A percentile compares a stretch with the other conserved stretches of the same genome.
Evolutionary conservation across 2,888 invertebrate genomes (phyloP).

Genomic region (Cacoxenus indagator): DNA sequence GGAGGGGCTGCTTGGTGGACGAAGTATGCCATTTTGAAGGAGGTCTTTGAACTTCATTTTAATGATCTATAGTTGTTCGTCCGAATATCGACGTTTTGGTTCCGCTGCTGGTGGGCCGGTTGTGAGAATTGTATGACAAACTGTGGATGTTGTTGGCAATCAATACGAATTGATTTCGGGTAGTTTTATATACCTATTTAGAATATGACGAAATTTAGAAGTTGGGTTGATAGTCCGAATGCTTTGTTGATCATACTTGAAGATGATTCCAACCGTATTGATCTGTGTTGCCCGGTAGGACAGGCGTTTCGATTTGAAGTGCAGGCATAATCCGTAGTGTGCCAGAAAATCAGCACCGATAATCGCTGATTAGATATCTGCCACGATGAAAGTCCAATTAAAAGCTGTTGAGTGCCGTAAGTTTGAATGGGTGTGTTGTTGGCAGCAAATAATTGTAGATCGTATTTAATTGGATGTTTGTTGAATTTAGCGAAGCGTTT

Average conservation of each 20-base stretch:
- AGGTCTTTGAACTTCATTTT: neutral
- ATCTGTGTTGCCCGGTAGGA: no score
- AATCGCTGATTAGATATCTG: neutral
- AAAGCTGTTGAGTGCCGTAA: no score
- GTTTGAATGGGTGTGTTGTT: no score
- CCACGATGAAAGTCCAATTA: no score
- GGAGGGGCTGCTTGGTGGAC: neutral
- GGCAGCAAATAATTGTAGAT: no score
- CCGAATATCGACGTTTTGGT: neutral
- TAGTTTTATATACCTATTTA: neutral
- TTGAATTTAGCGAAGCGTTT: no score
- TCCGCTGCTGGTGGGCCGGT: neutral
- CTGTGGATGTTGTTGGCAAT: neutral
- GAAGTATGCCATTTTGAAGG: neutral
- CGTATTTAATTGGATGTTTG: no score
- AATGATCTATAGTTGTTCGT: neutral
- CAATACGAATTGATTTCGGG: neutral
- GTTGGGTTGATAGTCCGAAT: no score
- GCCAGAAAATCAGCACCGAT: neutral
- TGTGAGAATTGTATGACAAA: neutral
- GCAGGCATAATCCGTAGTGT: neutral
- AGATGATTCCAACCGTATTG: no score
- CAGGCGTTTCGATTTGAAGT: neutral
- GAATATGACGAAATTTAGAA: neutral
- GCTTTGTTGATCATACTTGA: neutral